A percentile compares a stretch with the other conserved stretches of the same genome.
Conservation (phyloP, 92 coral and sea anemone genomes). For the Muricea muricata region DNA sequence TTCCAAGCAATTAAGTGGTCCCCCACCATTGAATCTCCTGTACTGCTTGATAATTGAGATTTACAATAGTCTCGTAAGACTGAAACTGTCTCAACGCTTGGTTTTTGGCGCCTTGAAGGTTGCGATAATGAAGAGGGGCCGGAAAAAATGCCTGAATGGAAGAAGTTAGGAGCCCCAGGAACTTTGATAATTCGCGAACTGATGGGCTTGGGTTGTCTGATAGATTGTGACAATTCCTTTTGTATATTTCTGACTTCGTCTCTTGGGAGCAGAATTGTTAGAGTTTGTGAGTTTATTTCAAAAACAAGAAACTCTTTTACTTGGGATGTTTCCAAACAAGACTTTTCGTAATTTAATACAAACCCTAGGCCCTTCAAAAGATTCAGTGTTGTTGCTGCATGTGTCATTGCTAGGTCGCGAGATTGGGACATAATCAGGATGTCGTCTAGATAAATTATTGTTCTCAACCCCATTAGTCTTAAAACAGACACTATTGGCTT, state of each 20-base stretch:
- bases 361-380: conserved; percentile 37
- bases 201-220: conserved; percentile 63
- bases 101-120: conserved; percentile 55
- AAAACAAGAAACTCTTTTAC: conserved; percentile 24
- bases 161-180: too few species aligned
- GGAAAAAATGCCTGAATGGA: too few species aligned
- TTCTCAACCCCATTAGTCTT: conserved; percentile 7
- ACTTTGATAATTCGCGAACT: too few species aligned
- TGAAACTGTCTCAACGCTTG: conserved; percentile 40
- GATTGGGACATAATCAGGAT: conserved; percentile 37
- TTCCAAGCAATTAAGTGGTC: conserved; percentile 61
- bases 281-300: not conserved
- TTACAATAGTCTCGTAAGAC: conserved; percentile 51
- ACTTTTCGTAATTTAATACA: too few species aligned
- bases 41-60: conserved; percentile 44
- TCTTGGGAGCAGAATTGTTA: conserved; percentile 36
- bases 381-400: conserved; percentile 22
- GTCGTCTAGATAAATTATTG: too few species aligned
- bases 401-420: conserved; percentile 15
- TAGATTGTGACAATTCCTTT: conserved; percentile 59
- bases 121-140: conserved; percentile 59
- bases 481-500: conserved; percentile 15
- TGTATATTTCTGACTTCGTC: conserved; percentile 56
- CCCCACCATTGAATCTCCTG: conserved; percentile 56
- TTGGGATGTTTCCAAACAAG: too few species aligned